Evolutionary conservation across 1,140 invertebrate species (phyloP).

Genomic region (Harlomillsia oculata): DNA sequence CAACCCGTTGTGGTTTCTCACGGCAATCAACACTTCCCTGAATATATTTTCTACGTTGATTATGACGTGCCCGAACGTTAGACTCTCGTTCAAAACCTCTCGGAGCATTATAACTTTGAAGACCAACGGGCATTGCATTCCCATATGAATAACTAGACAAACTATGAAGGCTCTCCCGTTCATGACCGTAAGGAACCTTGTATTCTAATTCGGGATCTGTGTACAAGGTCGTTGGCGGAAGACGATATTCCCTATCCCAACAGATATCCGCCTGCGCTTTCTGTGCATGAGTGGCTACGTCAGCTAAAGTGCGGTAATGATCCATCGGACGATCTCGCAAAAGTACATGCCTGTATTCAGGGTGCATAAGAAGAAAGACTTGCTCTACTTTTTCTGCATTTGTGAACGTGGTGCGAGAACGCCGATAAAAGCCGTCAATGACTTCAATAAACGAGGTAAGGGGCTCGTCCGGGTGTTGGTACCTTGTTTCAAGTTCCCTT

Average conservation of each 20-base stretch:
- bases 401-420: background rate
- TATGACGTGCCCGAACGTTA: too few species aligned
- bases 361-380: constrained; percentile 9
- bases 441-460: constrained; percentile 11
- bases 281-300: constrained; percentile 6
- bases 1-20: too few species aligned
- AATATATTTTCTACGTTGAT: too few species aligned
- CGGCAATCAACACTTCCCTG: too few species aligned
- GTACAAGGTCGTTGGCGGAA: background rate
- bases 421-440: constrained; percentile 9
- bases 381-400: background rate
- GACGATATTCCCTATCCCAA: constrained; percentile 5
- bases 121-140: background rate
- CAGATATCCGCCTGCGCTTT: background rate
- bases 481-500: constrained; percentile 6
- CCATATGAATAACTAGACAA: background rate
- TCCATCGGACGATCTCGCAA: background rate
- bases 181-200: background rate
- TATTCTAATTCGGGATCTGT: background rate
- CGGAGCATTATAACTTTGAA: background rate
- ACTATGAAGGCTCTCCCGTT: background rate
- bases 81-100: background rate
- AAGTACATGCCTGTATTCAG: constrained; percentile 1
- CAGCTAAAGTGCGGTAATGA: background rate
- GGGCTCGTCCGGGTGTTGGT: constrained; percentile 5